Conservation (phyloP, 2,888 invertebrate genomes). For the Embidobia sp. region DNA sequence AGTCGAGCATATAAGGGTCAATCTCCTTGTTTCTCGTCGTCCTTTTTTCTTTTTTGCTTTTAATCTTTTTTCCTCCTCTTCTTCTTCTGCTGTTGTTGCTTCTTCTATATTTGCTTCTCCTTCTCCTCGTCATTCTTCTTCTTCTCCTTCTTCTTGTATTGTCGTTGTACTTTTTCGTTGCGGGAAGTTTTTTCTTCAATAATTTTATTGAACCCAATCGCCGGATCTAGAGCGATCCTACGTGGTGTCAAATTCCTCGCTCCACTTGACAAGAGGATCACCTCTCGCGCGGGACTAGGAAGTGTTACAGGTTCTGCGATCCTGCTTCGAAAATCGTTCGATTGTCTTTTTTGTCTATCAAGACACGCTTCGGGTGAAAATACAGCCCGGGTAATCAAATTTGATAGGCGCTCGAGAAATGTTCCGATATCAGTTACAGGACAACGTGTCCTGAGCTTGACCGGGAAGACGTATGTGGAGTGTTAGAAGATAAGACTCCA, state of each 20-base stretch:
- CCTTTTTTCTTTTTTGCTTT: constrained; percentile 33
- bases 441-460: constrained; percentile 42
- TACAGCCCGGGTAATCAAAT: constrained; percentile 36
- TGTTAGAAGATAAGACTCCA: constrained; percentile 40
- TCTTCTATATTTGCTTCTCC: constrained; percentile 31
- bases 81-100: constrained; percentile 3
- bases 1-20: constrained; percentile 77
- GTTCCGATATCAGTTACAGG: constrained; percentile 47
- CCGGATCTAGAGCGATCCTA: constrained; percentile 57
- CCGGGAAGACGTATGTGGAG: constrained; percentile 48
- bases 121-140: not conserved
- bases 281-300: constrained; percentile 47
- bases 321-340: constrained; percentile 39
- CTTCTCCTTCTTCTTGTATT: constrained; percentile 10
- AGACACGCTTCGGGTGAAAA: constrained; percentile 13
- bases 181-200: too few species aligned
- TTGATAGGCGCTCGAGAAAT: constrained; percentile 52
- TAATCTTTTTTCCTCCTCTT: not conserved
- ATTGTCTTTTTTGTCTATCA: constrained; percentile 30
- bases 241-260: constrained; percentile 61
- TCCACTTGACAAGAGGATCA: constrained; percentile 64
- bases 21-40: constrained; percentile 73
- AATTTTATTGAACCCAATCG: constrained; percentile 63
- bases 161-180: constrained; percentile 11
- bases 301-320: constrained; percentile 55